These are phyloP conservation scores for Keiferia lycopersicella DNA, from an alignment of 2,888 invertebrate genomes.

Conservation along the genomic window DNA sequence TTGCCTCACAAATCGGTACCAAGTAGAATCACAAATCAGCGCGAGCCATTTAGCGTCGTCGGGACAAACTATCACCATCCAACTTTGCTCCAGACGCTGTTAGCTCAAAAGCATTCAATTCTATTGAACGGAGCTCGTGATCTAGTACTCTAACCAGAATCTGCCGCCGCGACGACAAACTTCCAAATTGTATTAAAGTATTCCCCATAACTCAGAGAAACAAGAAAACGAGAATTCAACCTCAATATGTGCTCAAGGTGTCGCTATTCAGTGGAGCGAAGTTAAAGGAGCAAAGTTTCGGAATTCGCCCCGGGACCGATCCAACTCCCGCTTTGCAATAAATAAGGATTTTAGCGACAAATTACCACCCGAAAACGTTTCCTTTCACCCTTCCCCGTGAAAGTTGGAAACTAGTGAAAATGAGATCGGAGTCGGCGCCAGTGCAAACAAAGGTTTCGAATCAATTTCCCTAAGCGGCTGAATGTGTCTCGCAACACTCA, in stretches of 20 bases:
- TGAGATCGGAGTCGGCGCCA: slow-evolving; percentile 47
- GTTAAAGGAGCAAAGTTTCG: slow-evolving; percentile 76
- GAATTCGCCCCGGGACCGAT: slow-evolving; percentile 75
- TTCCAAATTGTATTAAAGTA: slow-evolving; percentile 65
- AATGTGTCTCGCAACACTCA: slow-evolving; percentile 29
- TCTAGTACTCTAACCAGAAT: slow-evolving; percentile 43
- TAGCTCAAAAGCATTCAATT: slow-evolving; percentile 37
- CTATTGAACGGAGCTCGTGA: slow-evolving; percentile 42
- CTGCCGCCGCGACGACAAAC: slow-evolving; percentile 39
- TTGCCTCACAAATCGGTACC: slow-evolving; percentile 28
- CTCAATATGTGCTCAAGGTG: slow-evolving; percentile 78
- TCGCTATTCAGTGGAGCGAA: slow-evolving; percentile 74
- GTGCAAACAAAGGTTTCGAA: slow-evolving; percentile 46
- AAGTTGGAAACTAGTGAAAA: slow-evolving; percentile 68
- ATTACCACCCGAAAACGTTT: slow-evolving; percentile 76
- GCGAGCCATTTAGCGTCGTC: slow-evolving; percentile 25
- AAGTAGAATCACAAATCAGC: slow-evolving; percentile 28
- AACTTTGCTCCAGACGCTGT: slow-evolving; percentile 25
- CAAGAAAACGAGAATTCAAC: slow-evolving; percentile 73
- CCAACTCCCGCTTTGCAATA: slow-evolving; percentile 77
- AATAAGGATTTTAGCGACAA: slow-evolving; percentile 81
- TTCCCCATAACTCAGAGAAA: slow-evolving; percentile 69
- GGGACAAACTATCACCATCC: slow-evolving; percentile 30
- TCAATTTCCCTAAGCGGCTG: slow-evolving; percentile 37
- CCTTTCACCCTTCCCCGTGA: slow-evolving; percentile 68